Evolutionary conservation across 53 echinoderm and acorn worm species (phyloP).

Genomic region (Echinarachnius parma): DNA sequence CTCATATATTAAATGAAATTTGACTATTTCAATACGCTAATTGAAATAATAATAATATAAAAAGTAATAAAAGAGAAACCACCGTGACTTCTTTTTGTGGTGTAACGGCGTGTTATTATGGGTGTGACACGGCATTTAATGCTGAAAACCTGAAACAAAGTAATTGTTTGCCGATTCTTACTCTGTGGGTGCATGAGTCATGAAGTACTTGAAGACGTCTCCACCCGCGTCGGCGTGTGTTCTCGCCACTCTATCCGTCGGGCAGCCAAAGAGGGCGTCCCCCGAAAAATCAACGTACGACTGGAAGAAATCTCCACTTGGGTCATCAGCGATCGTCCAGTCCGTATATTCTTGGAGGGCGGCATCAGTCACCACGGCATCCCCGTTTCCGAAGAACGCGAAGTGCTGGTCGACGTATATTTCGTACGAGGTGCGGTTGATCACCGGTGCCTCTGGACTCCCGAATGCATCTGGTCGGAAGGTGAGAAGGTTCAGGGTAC

Average conservation of each 20-base stretch:
- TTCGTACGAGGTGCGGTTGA: background rate
- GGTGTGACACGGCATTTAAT: no score
- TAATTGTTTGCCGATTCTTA: constrained; percentile 6
- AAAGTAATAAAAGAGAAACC: no score
- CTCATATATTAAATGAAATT: no score
- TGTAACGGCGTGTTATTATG: no score
- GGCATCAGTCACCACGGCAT: constrained; percentile 54
- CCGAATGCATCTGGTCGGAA: background rate
- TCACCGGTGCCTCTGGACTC: background rate
- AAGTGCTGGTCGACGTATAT: background rate
- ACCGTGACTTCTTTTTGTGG: no score
- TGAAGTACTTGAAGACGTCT: constrained; percentile 51
- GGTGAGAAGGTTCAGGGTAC: background rate
- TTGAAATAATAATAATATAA: no score
- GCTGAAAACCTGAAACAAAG: no score
- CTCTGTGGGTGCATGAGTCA: constrained; percentile 63
- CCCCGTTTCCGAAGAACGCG: background rate
- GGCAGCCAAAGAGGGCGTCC: constrained; percentile 61
- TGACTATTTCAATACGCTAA: no score
- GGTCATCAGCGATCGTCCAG: constrained; percentile 66
- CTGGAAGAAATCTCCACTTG: constrained; percentile 53
- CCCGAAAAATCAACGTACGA: constrained; percentile 37
- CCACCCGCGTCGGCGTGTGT: constrained; percentile 36
- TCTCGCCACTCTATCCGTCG: constrained; percentile 50
- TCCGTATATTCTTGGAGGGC: constrained; percentile 64